Conservation (phyloP, 2,113 vertebrate genomes). For the Salvelinus alpinus region DNA sequence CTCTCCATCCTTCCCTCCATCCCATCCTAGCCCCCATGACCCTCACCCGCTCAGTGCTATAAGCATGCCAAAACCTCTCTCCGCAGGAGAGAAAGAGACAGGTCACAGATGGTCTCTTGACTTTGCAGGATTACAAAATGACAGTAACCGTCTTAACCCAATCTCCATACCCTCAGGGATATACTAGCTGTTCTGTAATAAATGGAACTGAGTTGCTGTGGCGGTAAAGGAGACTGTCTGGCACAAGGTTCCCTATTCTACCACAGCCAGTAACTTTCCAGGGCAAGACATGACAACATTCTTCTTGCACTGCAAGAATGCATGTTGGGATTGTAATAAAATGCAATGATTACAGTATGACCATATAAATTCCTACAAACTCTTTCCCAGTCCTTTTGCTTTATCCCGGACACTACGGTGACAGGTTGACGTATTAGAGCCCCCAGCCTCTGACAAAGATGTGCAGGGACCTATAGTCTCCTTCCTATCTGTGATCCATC, state of each 20-base stretch:
- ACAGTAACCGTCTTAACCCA: neutral
- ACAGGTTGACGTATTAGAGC: neutral
- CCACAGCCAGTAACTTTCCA: too few species aligned
- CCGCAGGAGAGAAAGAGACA: neutral
- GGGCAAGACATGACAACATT: too few species aligned
- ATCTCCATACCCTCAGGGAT: neutral
- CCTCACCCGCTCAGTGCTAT: neutral
- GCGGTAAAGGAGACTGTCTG: neutral
- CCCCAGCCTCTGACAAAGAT: neutral
- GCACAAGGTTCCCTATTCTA: too few species aligned
- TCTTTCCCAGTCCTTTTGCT: too few species aligned
- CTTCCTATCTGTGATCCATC: neutral
- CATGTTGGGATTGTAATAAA: too few species aligned
- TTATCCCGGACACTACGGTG: too few species aligned
- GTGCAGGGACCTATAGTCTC: neutral
- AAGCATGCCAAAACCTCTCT: neutral
- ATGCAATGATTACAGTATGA: too few species aligned
- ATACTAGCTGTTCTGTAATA: neutral
- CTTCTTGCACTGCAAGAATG: too few species aligned
- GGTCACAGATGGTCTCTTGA: constrained; percentile 1
- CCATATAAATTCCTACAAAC: too few species aligned
- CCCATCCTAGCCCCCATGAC: neutral
- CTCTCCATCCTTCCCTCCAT: neutral
- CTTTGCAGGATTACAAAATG: neutral
- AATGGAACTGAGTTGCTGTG: neutral